phyloP scores from a whole-genome alignment of 2,797 vertebrate genomes.

The Pygocentrus nattereri region DNA sequence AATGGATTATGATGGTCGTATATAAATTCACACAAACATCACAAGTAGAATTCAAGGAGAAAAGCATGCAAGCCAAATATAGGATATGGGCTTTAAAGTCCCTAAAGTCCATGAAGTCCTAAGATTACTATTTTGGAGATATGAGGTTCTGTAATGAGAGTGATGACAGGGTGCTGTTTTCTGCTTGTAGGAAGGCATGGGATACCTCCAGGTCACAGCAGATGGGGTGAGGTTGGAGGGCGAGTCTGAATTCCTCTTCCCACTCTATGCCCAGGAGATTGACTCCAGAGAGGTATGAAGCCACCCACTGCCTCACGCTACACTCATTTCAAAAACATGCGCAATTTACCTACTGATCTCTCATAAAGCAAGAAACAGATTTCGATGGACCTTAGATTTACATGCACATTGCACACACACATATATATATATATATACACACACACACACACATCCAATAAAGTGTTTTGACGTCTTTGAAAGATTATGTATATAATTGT shows the following conservation, averaged over 20 bases:
- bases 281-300: slow-evolving; percentile 90
- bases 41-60: background rate
- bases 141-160: background rate
- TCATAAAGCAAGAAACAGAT: background rate
- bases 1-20: too few relatives aligned
- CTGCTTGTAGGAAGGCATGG: slow-evolving; percentile 90
- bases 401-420: background rate
- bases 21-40: too few relatives aligned
- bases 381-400: background rate
- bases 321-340: background rate
- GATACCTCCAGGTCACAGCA: slow-evolving; percentile 85
- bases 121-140: background rate
- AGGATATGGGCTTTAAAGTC: background rate
- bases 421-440: too few relatives aligned
- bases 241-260: slow-evolving; percentile 94
- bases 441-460: too few relatives aligned
- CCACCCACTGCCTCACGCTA: slow-evolving; percentile 8
- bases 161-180: slow-evolving; percentile 13
- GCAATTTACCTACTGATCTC: background rate
- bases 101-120: too few relatives aligned
- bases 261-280: slow-evolving; percentile 93
- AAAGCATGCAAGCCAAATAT: background rate
- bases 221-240: slow-evolving; percentile 92
- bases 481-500: too few relatives aligned
- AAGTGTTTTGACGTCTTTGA: too few relatives aligned